Percentiles rank a stretch among this genome's conserved stretches.
Evolutionary conservation across 2,113 vertebrate genomes (phyloP).

Genomic region (Erythrocercus mccallii): DNA sequence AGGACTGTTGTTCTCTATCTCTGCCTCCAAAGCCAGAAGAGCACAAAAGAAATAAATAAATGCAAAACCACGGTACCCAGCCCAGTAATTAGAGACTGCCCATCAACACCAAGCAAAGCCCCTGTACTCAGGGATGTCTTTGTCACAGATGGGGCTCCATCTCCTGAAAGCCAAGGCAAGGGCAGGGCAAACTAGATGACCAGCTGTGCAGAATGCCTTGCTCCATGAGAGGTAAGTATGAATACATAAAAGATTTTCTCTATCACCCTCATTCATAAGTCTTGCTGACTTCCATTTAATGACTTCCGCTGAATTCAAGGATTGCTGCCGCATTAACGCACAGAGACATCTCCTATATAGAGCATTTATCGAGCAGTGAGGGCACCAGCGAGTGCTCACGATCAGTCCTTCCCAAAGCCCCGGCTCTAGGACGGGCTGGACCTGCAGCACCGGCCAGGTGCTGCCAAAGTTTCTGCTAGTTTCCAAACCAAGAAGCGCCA

Average conservation of each 20-base stretch:
- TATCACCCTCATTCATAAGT: background rate
- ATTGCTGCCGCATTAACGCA: background rate
- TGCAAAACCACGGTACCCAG: background rate
- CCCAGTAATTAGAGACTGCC: background rate
- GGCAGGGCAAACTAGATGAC: background rate
- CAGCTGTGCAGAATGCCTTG: background rate
- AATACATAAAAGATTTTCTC: background rate
- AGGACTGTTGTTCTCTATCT: background rate
- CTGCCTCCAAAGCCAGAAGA: background rate
- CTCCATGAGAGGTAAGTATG: background rate
- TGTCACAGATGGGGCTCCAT: background rate
- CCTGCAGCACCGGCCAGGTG: background rate
- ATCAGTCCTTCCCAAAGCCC: background rate
- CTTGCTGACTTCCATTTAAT: background rate
- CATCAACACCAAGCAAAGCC: background rate
- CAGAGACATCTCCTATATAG: fast-evolving
- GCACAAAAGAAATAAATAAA: background rate
- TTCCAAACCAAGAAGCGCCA: background rate
- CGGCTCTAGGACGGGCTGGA: background rate
- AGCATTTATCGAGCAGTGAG: background rate
- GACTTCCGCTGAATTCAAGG: background rate
- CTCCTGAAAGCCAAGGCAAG: background rate
- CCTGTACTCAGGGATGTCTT: background rate
- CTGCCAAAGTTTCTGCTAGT: background rate
- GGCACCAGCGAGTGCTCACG: background rate